Conservation (phyloP, 2,888 invertebrate species). For the Halictus quadricinctus region DNA sequence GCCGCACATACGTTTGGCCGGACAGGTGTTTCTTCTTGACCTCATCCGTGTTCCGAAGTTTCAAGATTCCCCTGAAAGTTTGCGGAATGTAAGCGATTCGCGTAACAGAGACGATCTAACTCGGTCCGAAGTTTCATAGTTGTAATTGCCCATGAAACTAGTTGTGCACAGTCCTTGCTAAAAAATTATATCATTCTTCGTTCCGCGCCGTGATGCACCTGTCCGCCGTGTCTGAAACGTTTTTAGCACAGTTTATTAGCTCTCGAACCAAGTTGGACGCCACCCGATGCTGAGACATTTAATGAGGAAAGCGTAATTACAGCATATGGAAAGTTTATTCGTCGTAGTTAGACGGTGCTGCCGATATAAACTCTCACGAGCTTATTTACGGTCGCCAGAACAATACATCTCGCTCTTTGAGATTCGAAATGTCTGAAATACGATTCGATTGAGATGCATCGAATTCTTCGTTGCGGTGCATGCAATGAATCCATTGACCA, state of each 20-base stretch:
- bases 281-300: background rate
- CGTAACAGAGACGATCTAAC: background rate
- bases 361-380: background rate
- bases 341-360: no score
- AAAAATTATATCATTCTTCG: background rate
- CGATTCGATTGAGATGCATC: no score
- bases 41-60: background rate
- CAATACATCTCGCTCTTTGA: background rate
- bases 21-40: background rate
- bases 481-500: no score
- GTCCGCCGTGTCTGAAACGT: background rate
- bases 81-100: background rate
- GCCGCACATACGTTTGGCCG: background rate
- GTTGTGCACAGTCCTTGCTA: background rate
- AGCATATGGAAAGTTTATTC: no score
- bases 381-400: background rate
- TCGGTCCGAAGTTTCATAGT: background rate
- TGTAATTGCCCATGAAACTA: background rate
- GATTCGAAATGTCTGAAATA: background rate
- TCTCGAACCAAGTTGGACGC: background rate
- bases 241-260: background rate
- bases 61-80: background rate
- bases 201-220: background rate
- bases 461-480: no score
- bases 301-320: no score